phyloP scores from a whole-genome alignment of 2,797 vertebrate species.

The Glyptemys insculpta region DNA sequence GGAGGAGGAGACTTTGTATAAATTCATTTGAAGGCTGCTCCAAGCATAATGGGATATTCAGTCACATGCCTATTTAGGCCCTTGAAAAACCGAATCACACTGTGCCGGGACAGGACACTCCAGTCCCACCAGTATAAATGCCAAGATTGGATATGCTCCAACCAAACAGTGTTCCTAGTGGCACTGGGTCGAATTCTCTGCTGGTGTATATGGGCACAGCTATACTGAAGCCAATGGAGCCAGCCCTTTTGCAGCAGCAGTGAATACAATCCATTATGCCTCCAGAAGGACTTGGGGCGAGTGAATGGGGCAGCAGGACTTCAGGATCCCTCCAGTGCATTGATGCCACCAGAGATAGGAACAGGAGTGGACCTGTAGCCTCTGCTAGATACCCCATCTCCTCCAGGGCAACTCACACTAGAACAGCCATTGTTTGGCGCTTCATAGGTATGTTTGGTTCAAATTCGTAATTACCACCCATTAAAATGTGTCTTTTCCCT shows the following conservation, averaged over 20 bases:
- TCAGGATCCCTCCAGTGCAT: accelerated
- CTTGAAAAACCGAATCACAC: neutral
- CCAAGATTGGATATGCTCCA: neutral
- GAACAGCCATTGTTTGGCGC: neutral
- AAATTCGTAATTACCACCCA: neutral
- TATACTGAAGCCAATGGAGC: neutral
- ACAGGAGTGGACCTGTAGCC: neutral
- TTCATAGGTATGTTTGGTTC: neutral
- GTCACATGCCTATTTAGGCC: neutral
- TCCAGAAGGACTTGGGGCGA: neutral
- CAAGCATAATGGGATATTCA: neutral
- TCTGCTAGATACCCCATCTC: neutral
- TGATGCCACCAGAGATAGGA: neutral
- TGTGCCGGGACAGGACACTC: neutral
- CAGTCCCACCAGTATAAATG: neutral
- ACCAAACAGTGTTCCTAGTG: neutral
- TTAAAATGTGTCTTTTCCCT: neutral
- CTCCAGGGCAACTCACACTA: no score
- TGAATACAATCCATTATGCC: neutral
- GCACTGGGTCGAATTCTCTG: neutral
- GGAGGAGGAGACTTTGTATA: neutral
- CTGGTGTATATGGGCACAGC: neutral
- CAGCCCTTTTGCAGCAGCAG: neutral
- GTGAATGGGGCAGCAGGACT: neutral
- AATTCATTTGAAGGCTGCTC: neutral